Percentiles rank a stretch among this genome's conserved stretches.
phyloP scores from a whole-genome alignment of 2,113 vertebrate species.

The Misgurnus mizolepis region DNA sequence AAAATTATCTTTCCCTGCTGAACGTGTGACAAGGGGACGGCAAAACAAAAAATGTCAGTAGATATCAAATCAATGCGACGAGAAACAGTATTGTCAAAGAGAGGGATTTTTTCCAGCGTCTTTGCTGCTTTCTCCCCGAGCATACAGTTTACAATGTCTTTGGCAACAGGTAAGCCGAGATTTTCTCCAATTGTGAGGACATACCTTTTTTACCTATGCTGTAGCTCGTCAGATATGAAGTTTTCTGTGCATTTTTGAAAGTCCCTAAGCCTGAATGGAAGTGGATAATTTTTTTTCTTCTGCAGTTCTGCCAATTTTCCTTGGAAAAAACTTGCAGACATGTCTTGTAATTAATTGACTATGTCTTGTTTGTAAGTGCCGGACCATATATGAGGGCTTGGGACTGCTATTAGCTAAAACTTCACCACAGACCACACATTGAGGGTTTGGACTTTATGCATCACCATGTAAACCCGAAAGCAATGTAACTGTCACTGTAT shows the following conservation, averaged over 20 bases:
- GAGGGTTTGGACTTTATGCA: not conserved
- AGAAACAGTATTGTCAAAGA: not conserved
- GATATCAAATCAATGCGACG: too few relatives aligned
- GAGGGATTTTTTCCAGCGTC: not conserved
- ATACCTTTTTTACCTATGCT: too few relatives aligned
- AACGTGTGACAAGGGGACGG: not conserved
- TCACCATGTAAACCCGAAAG: not conserved
- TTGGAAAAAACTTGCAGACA: not conserved
- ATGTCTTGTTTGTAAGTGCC: not conserved
- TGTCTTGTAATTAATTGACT: not conserved
- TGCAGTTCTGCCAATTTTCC: not conserved
- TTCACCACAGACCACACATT: not conserved
- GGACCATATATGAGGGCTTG: not conserved
- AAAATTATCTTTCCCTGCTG: not conserved
- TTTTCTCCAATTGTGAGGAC: too few relatives aligned
- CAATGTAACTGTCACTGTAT: not conserved
- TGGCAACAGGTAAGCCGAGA: too few relatives aligned
- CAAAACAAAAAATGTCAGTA: slow-evolving; percentile 1
- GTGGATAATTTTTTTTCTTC: not conserved
- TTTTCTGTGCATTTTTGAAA: not conserved
- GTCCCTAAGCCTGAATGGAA: not conserved
- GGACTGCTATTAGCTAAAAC: not conserved
- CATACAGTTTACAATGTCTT: too few relatives aligned
- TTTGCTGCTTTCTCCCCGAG: not conserved
- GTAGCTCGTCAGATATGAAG: too few relatives aligned